phyloP scores from a whole-genome alignment of 2,797 vertebrate species.

The Takifugu rubripes region DNA sequence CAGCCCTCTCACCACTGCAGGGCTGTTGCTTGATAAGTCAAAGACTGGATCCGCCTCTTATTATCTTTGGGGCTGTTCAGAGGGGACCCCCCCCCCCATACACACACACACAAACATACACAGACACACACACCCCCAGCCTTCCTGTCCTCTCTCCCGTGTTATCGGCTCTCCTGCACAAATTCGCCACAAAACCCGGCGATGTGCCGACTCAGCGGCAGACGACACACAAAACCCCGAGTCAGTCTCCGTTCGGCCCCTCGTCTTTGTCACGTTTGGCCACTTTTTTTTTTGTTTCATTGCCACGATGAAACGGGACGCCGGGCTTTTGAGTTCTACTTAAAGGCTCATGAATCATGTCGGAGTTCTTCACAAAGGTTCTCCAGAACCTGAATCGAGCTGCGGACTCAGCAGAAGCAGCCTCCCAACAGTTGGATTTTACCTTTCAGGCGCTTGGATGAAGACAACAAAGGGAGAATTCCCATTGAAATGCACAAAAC shows the following conservation, averaged over 20 bases:
- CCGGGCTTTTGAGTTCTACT: not conserved
- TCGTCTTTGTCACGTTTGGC: slow-evolving; percentile 40
- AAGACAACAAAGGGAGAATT: slow-evolving; percentile 19
- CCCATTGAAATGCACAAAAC: no score
- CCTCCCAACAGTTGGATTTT: no score
- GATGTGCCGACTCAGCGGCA: slow-evolving; percentile 63
- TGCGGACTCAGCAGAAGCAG: slow-evolving; percentile 5
- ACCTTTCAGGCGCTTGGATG: not conserved
- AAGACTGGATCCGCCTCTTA: slow-evolving; percentile 32
- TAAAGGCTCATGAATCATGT: slow-evolving; percentile 22
- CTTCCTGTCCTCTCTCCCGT: slow-evolving; percentile 30
- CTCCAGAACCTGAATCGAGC: slow-evolving; percentile 14
- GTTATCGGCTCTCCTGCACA: slow-evolving; percentile 51
- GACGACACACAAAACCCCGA: slow-evolving; percentile 40
- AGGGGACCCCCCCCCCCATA: not conserved
- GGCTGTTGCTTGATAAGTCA: slow-evolving; percentile 43
- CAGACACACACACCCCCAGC: slow-evolving; percentile 2
- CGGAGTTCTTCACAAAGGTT: slow-evolving; percentile 10
- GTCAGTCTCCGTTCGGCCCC: slow-evolving; percentile 71
- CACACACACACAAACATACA: no score
- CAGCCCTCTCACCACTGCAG: slow-evolving; percentile 29
- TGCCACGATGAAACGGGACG: slow-evolving; percentile 22
- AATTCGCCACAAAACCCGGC: slow-evolving; percentile 47
- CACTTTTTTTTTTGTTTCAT: slow-evolving; percentile 6
- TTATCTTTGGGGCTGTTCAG: slow-evolving; percentile 40